Conservation (phyloP, 2,888 invertebrate genomes). For the Tipula lateralis region DNA sequence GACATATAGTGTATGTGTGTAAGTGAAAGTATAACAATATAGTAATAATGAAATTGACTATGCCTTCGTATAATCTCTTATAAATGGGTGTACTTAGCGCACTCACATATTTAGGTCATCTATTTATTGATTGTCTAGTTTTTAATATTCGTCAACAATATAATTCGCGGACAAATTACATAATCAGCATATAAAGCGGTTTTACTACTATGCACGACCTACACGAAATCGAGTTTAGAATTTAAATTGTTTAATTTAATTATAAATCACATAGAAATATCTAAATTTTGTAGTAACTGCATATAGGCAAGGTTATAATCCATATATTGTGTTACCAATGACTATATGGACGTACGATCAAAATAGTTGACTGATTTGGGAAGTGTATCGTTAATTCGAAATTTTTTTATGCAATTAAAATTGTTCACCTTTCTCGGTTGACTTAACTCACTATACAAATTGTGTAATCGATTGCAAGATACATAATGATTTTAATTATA, state of each 20-base stretch:
- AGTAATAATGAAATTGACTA: not conserved
- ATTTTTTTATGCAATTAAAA: not conserved
- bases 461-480: not conserved
- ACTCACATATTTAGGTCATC: not conserved
- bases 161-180: not conserved
- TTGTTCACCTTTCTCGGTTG: not conserved
- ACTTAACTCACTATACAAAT: not conserved
- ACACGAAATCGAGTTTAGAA: not conserved
- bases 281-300: not conserved
- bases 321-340: not conserved
- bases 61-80: not conserved
- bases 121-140: not conserved
- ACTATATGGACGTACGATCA: not conserved
- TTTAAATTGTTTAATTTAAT: not conserved
- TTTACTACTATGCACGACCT: not conserved
- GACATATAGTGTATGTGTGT: too few species aligned
- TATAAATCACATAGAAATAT: not conserved
- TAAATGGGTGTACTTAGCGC: not conserved
- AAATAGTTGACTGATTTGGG: not conserved
- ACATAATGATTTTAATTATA: not conserved
- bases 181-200: not conserved
- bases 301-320: not conserved
- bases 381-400: not conserved
- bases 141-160: not conserved
- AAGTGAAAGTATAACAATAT: not conserved